Percentiles rank a stretch among this genome's conserved stretches.
Evolutionary conservation across 2,888 invertebrate species (phyloP).

Genomic region (Zeuzera pyrina): DNA sequence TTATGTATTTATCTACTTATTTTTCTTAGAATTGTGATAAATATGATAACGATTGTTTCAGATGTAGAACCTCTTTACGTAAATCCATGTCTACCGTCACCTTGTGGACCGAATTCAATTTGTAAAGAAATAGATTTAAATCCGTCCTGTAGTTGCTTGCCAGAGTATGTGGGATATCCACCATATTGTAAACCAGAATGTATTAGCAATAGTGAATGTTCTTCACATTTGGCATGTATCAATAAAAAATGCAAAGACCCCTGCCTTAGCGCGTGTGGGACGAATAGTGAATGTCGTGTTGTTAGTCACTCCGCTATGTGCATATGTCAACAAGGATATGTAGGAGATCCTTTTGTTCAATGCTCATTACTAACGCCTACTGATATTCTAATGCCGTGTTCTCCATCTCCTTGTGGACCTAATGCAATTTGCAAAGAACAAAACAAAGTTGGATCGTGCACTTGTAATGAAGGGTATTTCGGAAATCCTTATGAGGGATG

Average conservation of each 20-base stretch:
- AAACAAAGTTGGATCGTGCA: conserved; percentile 80
- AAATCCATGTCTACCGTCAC: conserved; percentile 83
- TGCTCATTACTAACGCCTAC: conserved; percentile 61
- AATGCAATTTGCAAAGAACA: conserved; percentile 80
- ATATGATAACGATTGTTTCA: no score
- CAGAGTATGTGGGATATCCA: conserved; percentile 79
- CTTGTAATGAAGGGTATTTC: conserved; percentile 78
- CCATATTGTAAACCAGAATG: conserved; percentile 88
- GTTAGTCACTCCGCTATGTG: conserved; percentile 87
- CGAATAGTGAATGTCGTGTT: conserved; percentile 81
- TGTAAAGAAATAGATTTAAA: conserved; percentile 78
- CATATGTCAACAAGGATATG: conserved; percentile 76
- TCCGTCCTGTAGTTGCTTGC: conserved; percentile 83
- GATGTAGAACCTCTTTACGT: no score
- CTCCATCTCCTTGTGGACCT: conserved; percentile 80
- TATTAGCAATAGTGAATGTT: conserved; percentile 82
- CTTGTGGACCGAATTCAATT: conserved; percentile 85
- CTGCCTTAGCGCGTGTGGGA: conserved; percentile 81
- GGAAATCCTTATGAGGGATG: conserved; percentile 87
- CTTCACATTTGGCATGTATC: conserved; percentile 79
- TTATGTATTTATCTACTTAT: no score
- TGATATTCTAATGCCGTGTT: conserved; percentile 75
- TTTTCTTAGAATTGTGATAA: no score
- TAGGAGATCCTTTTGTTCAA: conserved; percentile 77
- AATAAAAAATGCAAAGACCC: conserved; percentile 83